phyloP scores from a whole-genome alignment of 1,140 invertebrate genomes.

The Heliconius himera region DNA sequence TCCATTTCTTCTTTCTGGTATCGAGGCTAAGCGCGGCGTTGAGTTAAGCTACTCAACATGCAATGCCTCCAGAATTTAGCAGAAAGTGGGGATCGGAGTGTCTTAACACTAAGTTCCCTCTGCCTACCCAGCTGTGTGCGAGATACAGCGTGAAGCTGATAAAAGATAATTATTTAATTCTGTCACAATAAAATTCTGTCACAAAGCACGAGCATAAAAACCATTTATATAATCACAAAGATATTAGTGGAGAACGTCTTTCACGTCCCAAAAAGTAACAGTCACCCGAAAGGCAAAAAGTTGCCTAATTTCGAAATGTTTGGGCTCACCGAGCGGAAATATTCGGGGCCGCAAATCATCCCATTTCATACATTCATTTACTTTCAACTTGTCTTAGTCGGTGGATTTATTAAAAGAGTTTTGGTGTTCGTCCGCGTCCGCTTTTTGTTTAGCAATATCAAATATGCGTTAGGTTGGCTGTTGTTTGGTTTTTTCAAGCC shows the following conservation, averaged over 20 bases:
- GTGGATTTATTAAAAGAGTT: slow-evolving; percentile 36
- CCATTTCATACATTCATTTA: slow-evolving; percentile 38
- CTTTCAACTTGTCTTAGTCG: slow-evolving; percentile 39
- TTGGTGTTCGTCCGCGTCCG: slow-evolving; percentile 15
- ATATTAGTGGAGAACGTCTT: not conserved
- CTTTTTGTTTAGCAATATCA: slow-evolving; percentile 26
- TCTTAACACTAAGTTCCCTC: no score
- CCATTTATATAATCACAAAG: not conserved
- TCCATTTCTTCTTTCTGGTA: no score
- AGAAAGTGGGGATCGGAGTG: no score
- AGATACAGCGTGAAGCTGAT: no score
- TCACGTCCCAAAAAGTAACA: slow-evolving; percentile 21
- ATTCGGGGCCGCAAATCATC: slow-evolving; percentile 34
- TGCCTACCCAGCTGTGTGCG: no score
- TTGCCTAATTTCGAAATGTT: slow-evolving; percentile 38
- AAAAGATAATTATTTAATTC: not conserved
- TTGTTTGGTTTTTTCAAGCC: not conserved
- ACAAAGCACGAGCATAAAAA: not conserved
- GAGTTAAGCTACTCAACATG: no score
- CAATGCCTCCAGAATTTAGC: no score
- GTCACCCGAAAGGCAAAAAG: slow-evolving; percentile 33
- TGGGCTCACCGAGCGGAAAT: slow-evolving; percentile 24
- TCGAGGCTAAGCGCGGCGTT: no score
- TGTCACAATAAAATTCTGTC: not conserved
- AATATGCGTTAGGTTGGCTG: not conserved